These are phyloP conservation scores for Phoxinus phoxinus DNA, from an alignment of 2,113 vertebrate genomes.

Conservation along the genomic window DNA sequence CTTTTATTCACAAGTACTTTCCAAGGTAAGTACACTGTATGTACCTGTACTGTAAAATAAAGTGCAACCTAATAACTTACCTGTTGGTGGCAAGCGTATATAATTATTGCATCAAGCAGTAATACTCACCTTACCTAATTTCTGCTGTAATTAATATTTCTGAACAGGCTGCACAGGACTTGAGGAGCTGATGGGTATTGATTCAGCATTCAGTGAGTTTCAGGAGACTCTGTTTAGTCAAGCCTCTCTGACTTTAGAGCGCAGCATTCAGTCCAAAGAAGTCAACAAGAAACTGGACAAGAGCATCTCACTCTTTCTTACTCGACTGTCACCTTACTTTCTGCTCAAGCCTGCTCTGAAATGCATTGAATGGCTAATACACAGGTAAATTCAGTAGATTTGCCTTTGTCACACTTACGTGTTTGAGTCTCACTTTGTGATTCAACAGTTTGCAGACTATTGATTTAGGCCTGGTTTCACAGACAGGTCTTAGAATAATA, in stretches of 20 bases:
- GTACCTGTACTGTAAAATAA: too few species aligned
- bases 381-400: constrained; percentile 79
- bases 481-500: not conserved
- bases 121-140: not conserved
- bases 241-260: constrained; percentile 83
- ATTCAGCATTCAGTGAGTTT: constrained; percentile 86
- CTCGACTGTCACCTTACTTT: constrained; percentile 91
- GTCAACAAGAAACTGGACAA: constrained; percentile 88
- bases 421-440: not conserved
- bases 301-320: constrained; percentile 86
- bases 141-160: not conserved
- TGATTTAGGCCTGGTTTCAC: not conserved
- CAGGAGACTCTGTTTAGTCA: constrained; percentile 88
- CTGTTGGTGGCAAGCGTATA: too few species aligned
- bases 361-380: constrained; percentile 96
- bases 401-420: not conserved
- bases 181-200: constrained; percentile 91
- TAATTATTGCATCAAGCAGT: not conserved
- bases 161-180: constrained; percentile 90
- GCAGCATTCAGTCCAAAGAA: constrained; percentile 90
- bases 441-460: not conserved
- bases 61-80: not conserved
- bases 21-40: too few species aligned
- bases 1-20: too few species aligned
- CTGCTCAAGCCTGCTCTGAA: constrained; percentile 95